Evolutionary conservation across 2,888 invertebrate genomes (phyloP).

Genomic region (Tiphia femorata): DNA sequence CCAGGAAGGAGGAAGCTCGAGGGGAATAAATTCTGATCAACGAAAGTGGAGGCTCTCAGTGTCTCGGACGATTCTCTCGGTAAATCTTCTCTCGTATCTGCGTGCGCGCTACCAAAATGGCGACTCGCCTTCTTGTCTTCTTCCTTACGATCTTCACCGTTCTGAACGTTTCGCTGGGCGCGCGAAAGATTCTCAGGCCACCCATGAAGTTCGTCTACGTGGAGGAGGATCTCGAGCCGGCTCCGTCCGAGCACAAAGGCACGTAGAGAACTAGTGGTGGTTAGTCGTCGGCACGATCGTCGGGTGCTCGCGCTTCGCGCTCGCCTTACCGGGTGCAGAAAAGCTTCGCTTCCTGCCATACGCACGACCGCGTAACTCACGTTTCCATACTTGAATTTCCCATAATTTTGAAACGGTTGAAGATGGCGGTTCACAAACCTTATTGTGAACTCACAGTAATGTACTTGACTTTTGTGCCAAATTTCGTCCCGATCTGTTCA

Average conservation of each 20-base stretch:
- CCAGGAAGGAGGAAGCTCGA: neutral
- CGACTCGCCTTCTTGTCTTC: neutral
- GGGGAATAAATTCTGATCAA: constrained; percentile 1
- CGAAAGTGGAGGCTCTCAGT: neutral
- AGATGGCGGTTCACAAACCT: too few relatives aligned
- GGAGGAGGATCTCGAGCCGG: constrained; percentile 44
- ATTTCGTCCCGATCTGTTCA: too few relatives aligned
- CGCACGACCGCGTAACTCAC: too few relatives aligned
- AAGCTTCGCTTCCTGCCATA: too few relatives aligned
- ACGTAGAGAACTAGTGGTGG: too few relatives aligned
- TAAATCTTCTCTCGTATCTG: constrained; percentile 9
- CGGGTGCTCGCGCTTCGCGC: too few relatives aligned
- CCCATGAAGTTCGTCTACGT: neutral
- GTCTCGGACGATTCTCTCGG: neutral
- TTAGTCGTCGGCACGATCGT: too few relatives aligned
- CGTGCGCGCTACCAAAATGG: constrained; percentile 8
- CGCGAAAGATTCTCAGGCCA: constrained; percentile 32
- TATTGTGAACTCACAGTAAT: too few relatives aligned
- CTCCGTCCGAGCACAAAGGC: constrained; percentile 39
- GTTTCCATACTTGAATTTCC: too few relatives aligned
- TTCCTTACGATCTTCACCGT: neutral
- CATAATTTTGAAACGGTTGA: too few relatives aligned
- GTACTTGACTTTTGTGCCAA: too few relatives aligned
- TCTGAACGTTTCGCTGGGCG: neutral
- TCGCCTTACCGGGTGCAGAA: too few relatives aligned